phyloP scores from a whole-genome alignment of 2,888 invertebrate genomes.

The Marronus borbonicus region DNA sequence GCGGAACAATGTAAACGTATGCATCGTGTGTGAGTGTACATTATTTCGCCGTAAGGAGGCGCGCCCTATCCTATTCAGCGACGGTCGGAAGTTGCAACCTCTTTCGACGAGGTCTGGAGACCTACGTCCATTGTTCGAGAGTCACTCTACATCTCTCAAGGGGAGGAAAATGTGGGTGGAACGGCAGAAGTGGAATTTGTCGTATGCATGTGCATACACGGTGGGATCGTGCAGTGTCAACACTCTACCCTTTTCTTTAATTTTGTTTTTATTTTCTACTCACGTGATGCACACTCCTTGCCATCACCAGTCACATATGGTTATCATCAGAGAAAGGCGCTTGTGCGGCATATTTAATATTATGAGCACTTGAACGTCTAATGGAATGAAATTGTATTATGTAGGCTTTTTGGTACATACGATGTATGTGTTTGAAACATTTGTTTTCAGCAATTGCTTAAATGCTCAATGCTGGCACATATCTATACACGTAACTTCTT shows the following conservation, averaged over 20 bases:
- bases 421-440: no score
- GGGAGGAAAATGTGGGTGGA: conserved; percentile 37
- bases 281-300: conserved; percentile 16
- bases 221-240: conserved; percentile 44
- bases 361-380: neutral
- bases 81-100: conserved; percentile 48
- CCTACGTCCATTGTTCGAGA: conserved; percentile 40
- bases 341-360: neutral
- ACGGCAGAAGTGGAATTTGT: conserved; percentile 29
- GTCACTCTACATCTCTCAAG: conserved; percentile 20
- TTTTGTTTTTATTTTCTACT: conserved; percentile 32
- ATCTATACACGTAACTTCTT: no score
- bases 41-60: conserved; percentile 47
- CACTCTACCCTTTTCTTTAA: conserved; percentile 32
- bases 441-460: no score
- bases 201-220: conserved; percentile 21
- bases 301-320: conserved; percentile 28
- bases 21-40: conserved; percentile 31
- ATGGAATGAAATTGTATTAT: conserved; percentile 1
- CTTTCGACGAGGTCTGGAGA: conserved; percentile 43
- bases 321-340: conserved; percentile 12
- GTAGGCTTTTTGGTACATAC: neutral
- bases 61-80: conserved; percentile 37
- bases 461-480: no score
- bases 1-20: conserved; percentile 38